Conservation (phyloP, 2,113 vertebrate species). For the Tinamus guttatus region DNA sequence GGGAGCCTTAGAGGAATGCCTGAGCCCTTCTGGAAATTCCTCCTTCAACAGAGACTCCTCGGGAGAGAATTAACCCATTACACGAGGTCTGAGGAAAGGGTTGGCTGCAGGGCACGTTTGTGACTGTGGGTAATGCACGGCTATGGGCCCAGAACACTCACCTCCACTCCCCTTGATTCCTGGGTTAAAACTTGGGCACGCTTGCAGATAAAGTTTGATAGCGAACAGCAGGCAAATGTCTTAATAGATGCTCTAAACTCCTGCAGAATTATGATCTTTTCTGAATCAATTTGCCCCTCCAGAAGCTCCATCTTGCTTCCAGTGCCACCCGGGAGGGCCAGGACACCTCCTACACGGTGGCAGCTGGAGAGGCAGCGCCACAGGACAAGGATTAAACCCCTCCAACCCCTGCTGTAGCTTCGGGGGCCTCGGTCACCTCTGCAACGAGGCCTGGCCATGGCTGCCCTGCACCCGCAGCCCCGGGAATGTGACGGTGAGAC, state of each 20-base stretch:
- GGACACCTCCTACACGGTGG: neutral
- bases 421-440: neutral
- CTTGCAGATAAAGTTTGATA: neutral
- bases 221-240: neutral
- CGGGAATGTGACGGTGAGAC: neutral
- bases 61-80: neutral
- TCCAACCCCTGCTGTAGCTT: neutral
- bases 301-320: neutral
- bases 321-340: neutral
- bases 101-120: neutral
- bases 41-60: neutral
- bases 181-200: accelerated
- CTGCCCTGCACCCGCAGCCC: neutral
- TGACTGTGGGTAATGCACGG: accelerated
- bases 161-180: neutral
- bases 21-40: neutral
- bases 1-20: neutral
- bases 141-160: too few species aligned
- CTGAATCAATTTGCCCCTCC: neutral
- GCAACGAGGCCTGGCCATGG: neutral
- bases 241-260: neutral
- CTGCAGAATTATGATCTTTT: neutral
- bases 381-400: accelerated
- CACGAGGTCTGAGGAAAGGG: neutral
- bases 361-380: too few species aligned